Percentiles rank a stretch among this genome's conserved stretches.
Conservation (phyloP, 2,888 invertebrate genomes). For the Drosophila lacicola region DNA sequence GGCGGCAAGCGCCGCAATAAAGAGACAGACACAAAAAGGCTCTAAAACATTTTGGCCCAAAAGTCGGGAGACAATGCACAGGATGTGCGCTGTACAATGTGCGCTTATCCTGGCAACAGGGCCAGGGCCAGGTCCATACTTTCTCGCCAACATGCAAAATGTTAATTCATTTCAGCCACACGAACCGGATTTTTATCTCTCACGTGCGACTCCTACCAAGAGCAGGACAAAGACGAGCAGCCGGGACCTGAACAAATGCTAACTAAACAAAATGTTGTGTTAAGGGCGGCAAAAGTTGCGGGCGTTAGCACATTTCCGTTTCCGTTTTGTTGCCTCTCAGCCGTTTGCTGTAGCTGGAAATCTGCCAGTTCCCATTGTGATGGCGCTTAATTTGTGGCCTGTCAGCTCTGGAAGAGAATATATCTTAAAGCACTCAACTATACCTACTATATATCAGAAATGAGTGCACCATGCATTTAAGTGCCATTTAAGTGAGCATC, state of each 20-base stretch:
- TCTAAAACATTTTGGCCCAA: constrained; percentile 48
- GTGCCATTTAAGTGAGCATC: constrained; percentile 13
- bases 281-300: constrained; percentile 32
- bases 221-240: background rate
- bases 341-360: constrained; percentile 35
- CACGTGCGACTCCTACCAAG: constrained; percentile 40
- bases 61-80: constrained; percentile 31
- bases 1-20: constrained; percentile 1
- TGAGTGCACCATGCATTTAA: constrained; percentile 6
- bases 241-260: constrained; percentile 35
- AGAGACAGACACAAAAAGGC: constrained; percentile 25
- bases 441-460: background rate
- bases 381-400: constrained; percentile 42
- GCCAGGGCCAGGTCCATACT: constrained; percentile 16
- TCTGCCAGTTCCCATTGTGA: constrained; percentile 34
- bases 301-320: constrained; percentile 70
- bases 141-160: constrained; percentile 71
- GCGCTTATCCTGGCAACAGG: constrained; percentile 53
- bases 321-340: constrained; percentile 39
- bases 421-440: constrained; percentile 21
- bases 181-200: constrained; percentile 71
- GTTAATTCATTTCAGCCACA: constrained; percentile 73
- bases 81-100: constrained; percentile 37
- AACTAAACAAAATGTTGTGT: constrained; percentile 57
- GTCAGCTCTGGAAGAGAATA: constrained; percentile 20